Conservation (phyloP, 2,797 vertebrate genomes). For the Phaenicophaeus curvirostris region DNA sequence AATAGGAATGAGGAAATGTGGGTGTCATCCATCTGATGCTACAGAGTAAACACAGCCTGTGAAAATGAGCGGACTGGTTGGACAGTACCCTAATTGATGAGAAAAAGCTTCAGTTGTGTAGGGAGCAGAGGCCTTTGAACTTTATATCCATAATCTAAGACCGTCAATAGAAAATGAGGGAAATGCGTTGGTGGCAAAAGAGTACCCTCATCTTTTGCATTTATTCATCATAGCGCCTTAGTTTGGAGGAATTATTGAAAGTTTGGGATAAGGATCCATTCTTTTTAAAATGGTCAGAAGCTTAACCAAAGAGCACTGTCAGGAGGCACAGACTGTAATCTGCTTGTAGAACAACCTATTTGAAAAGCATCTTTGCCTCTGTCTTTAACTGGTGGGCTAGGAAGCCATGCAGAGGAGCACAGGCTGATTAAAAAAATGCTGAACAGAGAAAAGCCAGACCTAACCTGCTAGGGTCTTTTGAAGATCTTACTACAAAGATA, state of each 20-base stretch:
- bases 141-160: neutral
- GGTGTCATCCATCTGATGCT: constrained; percentile 42
- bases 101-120: neutral
- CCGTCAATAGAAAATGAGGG: neutral
- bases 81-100: neutral
- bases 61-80: neutral
- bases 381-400: neutral
- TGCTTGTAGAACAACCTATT: neutral
- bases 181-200: neutral
- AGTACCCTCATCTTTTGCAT: neutral
- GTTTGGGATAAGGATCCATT: neutral
- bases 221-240: neutral
- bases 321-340: neutral
- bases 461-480: constrained; percentile 53
- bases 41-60: constrained; percentile 35
- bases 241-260: neutral
- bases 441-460: neutral
- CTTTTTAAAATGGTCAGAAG: neutral
- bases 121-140: neutral
- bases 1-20: constrained; percentile 37
- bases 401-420: neutral
- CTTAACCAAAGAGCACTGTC: neutral
- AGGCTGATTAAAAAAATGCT: constrained; percentile 1
- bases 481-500: constrained; percentile 35
- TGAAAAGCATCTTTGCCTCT: neutral